phyloP scores from a whole-genome alignment of 2,113 vertebrate species.

The Macrotus californicus region DNA sequence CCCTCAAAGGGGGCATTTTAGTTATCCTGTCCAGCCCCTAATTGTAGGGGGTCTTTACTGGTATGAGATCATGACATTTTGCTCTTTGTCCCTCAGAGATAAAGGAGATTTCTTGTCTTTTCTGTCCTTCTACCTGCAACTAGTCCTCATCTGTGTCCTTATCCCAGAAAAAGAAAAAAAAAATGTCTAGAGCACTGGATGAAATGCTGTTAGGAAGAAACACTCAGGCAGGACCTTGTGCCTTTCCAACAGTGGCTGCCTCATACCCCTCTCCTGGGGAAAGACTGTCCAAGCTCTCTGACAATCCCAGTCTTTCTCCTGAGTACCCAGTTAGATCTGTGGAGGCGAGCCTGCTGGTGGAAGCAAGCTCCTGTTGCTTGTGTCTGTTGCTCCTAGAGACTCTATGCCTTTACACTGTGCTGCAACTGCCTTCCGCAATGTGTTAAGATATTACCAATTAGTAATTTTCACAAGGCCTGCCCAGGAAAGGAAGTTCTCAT shows the following conservation, averaged over 20 bases:
- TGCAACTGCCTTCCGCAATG: background rate
- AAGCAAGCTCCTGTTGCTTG: background rate
- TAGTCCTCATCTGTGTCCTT: background rate
- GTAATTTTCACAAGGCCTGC: background rate
- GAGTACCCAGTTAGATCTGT: background rate
- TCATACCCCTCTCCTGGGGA: background rate
- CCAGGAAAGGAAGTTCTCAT: background rate
- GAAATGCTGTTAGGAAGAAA: background rate
- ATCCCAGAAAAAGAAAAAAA: background rate
- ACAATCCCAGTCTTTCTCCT: background rate
- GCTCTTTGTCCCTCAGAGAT: background rate
- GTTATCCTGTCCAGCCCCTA: background rate
- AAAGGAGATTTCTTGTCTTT: background rate
- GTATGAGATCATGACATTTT: rapidly evolving
- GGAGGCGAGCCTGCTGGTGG: background rate
- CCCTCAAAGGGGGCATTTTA: background rate
- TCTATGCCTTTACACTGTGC: background rate
- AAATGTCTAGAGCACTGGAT: background rate
- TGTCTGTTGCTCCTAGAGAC: background rate
- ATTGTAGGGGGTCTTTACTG: background rate
- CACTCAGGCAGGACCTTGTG: background rate
- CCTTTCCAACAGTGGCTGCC: background rate
- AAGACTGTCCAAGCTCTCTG: background rate
- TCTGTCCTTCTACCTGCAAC: background rate
- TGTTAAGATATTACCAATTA: background rate